A percentile compares a stretch with the other conserved stretches of the same genome.
Evolutionary conservation across 2,113 vertebrate genomes (phyloP).

Genomic region (Tachycineta bicolor): DNA sequence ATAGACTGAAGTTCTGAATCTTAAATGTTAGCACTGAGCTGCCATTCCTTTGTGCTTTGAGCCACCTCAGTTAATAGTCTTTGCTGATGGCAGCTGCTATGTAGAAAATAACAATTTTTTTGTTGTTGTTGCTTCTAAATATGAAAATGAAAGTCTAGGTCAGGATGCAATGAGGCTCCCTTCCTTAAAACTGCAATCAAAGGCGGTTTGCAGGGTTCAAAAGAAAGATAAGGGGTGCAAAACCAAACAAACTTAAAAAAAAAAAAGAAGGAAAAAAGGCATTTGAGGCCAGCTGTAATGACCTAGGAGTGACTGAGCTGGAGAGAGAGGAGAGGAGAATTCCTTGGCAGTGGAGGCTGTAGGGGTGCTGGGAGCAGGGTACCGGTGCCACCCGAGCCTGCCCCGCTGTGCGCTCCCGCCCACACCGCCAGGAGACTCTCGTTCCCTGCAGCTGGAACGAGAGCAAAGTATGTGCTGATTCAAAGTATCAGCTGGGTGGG

Average conservation of each 20-base stretch:
- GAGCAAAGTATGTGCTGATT: neutral
- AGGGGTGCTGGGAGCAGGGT: neutral
- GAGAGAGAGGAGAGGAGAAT: neutral
- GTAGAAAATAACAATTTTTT: neutral
- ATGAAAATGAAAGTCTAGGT: neutral
- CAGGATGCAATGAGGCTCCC: neutral
- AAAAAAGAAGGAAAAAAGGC: neutral
- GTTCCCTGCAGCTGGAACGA: neutral
- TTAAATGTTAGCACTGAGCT: neutral
- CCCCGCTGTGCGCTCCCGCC: fast-evolving
- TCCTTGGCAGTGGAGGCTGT: neutral
- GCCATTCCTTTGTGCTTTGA: neutral
- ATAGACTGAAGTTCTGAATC: neutral
- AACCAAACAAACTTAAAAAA: neutral
- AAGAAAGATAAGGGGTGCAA: neutral
- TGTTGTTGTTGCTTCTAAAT: neutral
- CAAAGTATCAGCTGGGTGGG: neutral
- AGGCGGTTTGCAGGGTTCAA: neutral
- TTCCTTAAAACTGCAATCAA: neutral
- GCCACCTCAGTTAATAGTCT: neutral
- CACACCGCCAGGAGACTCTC: neutral
- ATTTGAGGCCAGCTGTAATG: neutral
- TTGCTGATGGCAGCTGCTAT: neutral
- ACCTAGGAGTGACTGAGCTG: neutral
- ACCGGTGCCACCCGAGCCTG: fast-evolving